Base-by-base conservation (phyloP, 2,113 vertebrate genomes). In the Nasalis larvatus region DNA sequence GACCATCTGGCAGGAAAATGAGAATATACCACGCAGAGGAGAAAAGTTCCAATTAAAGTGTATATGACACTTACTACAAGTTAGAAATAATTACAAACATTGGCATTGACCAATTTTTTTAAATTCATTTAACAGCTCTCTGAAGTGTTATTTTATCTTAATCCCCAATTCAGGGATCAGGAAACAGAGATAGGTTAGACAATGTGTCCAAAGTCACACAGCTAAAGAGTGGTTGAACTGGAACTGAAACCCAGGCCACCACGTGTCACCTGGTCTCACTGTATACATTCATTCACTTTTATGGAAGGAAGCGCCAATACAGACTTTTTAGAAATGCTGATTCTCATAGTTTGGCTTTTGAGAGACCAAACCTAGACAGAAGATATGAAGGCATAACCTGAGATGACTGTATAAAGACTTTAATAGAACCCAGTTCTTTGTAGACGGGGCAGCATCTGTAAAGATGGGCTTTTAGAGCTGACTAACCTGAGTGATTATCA, bases 211-310 rank as follows among this genome's bases (percentile, higher is more conserved):
- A 58, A 47, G 49, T 25, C 45, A 30, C 25, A 0, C 13, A 0
- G 8, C n/a, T 3, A 4, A 25, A 27, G 10, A 18, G 17, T 4
- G 13, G 18, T 21, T 4, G 47, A 8, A 8, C 60, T 25, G 37
- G 20, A 69, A 25, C 23, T 1, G 4, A n/a, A 47, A 63, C 18
- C 7, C 6, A 17, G 69, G n/a, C 6, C 18, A 35, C 11, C 16
- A 0, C 1, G 0, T 8, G 37, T 17, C 37, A 21, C 25, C 3
- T 0, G 0, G 6, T 18, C 20, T 11, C n/a, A 25, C 23, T 6
- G 12, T 4, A 17, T 1, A 20, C 18, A 3, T 13, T 12, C 52
- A 27, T 30, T 30, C 60, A 8, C 27, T 85, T 63, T 14, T 42
- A 45, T 30, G 30, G 54, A 76, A 45, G 66, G 32, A 3, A 35